A percentile compares a stretch with the other conserved stretches of the same genome.
phyloP scores from a whole-genome alignment of 2,797 vertebrate species.

The Enteromius anoplus region DNA sequence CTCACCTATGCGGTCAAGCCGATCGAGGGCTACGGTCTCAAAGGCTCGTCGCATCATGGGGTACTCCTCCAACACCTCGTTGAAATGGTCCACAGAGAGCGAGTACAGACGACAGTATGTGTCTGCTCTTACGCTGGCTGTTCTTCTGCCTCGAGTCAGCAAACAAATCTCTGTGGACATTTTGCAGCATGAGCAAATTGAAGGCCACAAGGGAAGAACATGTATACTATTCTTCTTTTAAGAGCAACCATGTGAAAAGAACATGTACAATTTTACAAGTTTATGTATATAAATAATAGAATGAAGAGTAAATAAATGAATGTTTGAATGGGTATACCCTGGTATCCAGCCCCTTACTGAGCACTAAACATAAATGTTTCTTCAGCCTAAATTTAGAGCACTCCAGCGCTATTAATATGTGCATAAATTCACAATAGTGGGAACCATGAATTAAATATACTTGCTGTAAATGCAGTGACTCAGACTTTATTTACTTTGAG shows the following conservation, averaged over 20 bases:
- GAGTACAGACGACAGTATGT: conserved; percentile 98
- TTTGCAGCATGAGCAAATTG: conserved; percentile 14
- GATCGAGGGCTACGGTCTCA: conserved; percentile 94
- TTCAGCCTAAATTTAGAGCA: conserved; percentile 28
- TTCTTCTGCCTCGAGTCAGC: conserved; percentile 92
- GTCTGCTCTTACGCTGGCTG: conserved; percentile 91
- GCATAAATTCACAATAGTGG: conserved; percentile 40
- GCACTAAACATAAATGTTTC: conserved; percentile 36
- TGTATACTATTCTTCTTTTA: not conserved
- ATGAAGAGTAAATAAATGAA: conserved; percentile 3
- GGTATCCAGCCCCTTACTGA: not conserved
- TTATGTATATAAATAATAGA: conserved; percentile 14
- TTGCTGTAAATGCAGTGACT: conserved; percentile 27
- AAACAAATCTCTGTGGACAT: conserved; percentile 90
- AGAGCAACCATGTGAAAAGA: not conserved
- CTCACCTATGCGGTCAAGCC: conserved; percentile 95
- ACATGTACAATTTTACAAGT: not conserved
- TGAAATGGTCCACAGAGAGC: conserved; percentile 95
- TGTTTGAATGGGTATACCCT: not conserved
- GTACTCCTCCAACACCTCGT: conserved; percentile 96
- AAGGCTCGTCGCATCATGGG: conserved; percentile 99
- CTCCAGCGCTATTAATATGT: conserved; percentile 28
- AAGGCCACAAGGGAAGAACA: not conserved
- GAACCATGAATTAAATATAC: conserved; percentile 36
- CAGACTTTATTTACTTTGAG: conserved; percentile 31